These are phyloP conservation scores for Peromyscus attwateri DNA, from an alignment of 2,797 vertebrate species.

Conservation along the genomic window DNA sequence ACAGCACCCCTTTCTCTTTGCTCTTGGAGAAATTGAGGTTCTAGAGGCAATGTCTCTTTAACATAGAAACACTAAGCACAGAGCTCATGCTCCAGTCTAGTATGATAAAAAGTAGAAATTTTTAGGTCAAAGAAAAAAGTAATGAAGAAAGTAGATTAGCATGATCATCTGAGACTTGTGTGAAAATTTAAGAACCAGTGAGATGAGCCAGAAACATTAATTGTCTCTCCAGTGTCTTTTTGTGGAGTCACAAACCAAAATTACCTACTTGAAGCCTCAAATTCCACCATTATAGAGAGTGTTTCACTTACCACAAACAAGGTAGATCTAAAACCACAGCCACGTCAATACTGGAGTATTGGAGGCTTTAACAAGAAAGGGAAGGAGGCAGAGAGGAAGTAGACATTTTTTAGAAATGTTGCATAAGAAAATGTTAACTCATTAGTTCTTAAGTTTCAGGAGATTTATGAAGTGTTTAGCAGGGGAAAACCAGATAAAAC, in stretches of 20 bases:
- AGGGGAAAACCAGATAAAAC: neutral
- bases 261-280: neutral
- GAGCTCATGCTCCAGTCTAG: neutral
- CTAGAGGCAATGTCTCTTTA: neutral
- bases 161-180: neutral
- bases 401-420: neutral
- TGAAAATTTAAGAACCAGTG: neutral
- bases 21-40: conserved; percentile 2
- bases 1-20: neutral
- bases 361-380: neutral
- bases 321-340: neutral
- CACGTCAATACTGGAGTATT: neutral
- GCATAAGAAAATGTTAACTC: neutral
- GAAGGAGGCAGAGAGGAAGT: neutral
- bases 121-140: conserved; percentile 48
- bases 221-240: neutral
- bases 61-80: neutral
- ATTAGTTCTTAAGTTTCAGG: neutral
- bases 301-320: neutral
- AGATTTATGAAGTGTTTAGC: neutral
- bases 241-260: neutral
- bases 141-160: neutral
- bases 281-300: neutral
- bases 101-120: neutral
- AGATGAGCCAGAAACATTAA: neutral